Evolutionary conservation across 2,888 invertebrate genomes (phyloP).

Genomic region (Chymomyza amoena): DNA sequence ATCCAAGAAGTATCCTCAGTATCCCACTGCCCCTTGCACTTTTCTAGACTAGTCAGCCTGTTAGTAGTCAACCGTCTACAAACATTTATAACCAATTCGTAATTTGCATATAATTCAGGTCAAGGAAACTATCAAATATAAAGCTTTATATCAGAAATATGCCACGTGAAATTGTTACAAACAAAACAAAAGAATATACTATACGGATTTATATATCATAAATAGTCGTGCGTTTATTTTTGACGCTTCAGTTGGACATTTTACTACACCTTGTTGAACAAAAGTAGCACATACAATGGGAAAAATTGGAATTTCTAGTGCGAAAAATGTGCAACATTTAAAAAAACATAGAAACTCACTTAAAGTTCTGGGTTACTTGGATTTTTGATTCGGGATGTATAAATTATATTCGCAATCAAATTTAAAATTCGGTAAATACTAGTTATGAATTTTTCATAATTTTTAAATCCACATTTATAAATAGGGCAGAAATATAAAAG

Average conservation of each 20-base stretch:
- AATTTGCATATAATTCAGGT: slow-evolving; percentile 61
- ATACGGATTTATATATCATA: neutral
- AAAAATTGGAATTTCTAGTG: neutral
- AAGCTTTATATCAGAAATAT: slow-evolving; percentile 3
- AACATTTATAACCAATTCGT: slow-evolving; percentile 11
- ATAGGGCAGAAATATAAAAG: too few relatives aligned
- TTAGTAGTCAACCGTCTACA: slow-evolving; percentile 23
- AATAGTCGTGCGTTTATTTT: neutral
- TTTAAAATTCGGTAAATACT: too few relatives aligned
- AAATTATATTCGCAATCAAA: too few relatives aligned
- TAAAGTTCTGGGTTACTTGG: too few relatives aligned
- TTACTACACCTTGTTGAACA: neutral
- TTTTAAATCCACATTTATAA: too few relatives aligned
- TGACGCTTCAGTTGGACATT: neutral
- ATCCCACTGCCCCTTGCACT: too few relatives aligned
- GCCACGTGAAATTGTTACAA: slow-evolving; percentile 14
- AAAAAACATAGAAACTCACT: too few relatives aligned
- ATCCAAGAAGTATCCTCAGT: too few relatives aligned
- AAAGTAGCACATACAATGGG: neutral
- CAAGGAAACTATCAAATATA: slow-evolving; percentile 57
- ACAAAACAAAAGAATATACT: slow-evolving; percentile 7
- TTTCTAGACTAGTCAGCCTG: neutral
- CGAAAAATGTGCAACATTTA: too few relatives aligned
- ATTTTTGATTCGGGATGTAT: too few relatives aligned
- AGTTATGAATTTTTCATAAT: too few relatives aligned